These are phyloP conservation scores for Halcyon badia DNA, from an alignment of 2,797 vertebrate species.

Conservation along the genomic window DNA sequence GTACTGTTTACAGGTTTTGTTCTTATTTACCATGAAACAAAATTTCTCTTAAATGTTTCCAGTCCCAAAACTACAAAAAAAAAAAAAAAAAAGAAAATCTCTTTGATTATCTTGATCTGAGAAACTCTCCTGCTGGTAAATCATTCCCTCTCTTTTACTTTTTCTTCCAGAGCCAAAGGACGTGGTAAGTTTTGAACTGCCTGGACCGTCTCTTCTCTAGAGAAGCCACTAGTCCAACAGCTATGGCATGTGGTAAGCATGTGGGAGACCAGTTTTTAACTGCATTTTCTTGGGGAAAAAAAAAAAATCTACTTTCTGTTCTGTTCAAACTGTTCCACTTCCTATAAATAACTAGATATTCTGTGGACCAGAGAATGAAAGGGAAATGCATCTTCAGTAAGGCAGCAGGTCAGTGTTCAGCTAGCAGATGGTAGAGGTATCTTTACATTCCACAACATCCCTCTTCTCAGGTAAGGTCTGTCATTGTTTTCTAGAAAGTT, in stretches of 20 bases:
- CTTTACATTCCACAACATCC: rapidly evolving
- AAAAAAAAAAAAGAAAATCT: neutral
- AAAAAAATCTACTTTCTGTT: neutral
- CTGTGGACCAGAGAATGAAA: constrained; percentile 23
- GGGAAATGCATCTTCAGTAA: neutral
- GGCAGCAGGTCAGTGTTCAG: neutral
- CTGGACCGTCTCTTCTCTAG: constrained; percentile 25
- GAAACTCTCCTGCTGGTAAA: constrained; percentile 36
- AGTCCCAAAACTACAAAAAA: neutral
- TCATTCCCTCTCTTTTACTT: neutral
- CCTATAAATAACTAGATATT: constrained; percentile 40
- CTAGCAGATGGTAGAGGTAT: neutral
- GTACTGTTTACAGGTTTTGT: constrained; percentile 34
- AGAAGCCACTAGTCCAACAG: neutral
- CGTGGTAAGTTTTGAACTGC: constrained; percentile 40
- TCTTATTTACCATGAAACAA: constrained; percentile 36
- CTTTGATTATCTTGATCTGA: constrained; percentile 64
- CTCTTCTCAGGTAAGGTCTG: neutral
- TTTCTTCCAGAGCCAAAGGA: constrained; percentile 65
- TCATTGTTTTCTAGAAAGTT: neutral
- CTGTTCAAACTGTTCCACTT: neutral
- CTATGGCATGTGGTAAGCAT: constrained; percentile 54
- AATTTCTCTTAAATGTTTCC: constrained; percentile 65
- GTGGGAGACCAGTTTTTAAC: constrained; percentile 5
- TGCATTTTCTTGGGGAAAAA: neutral